Percentiles rank a stretch among this genome's conserved stretches.
phyloP scores from a whole-genome alignment of 1,140 invertebrate genomes.

The Mesaphorura yosii region DNA sequence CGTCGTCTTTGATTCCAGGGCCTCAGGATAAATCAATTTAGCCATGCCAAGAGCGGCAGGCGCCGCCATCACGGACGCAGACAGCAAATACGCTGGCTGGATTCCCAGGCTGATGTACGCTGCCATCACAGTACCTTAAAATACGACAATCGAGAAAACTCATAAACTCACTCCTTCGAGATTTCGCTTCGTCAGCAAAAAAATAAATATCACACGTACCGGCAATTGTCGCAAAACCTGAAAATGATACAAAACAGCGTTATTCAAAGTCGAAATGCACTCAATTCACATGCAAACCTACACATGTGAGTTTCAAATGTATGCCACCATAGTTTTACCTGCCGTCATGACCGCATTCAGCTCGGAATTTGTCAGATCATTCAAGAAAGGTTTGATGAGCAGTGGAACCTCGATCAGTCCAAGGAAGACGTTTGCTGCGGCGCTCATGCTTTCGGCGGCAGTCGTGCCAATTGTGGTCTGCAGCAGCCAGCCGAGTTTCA shows the following conservation, averaged over 20 bases:
- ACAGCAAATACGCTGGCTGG: slow-evolving; percentile 64
- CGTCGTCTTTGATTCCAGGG: slow-evolving; percentile 56
- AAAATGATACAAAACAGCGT: too few species aligned
- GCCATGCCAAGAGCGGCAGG: slow-evolving; percentile 57
- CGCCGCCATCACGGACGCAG: slow-evolving; percentile 76
- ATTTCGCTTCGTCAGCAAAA: not conserved
- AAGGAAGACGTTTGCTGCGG: slow-evolving; percentile 45
- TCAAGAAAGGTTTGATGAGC: slow-evolving; percentile 73
- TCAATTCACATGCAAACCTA: too few species aligned
- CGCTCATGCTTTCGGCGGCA: slow-evolving; percentile 78
- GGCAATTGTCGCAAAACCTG: slow-evolving; percentile 88
- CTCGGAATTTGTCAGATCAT: slow-evolving; percentile 74
- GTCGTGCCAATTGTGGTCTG: slow-evolving; percentile 62
- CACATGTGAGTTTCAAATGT: too few species aligned
- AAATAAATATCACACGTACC: slow-evolving; percentile 40
- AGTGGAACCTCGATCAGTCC: slow-evolving; percentile 68
- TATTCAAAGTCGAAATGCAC: too few species aligned
- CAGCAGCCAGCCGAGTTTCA: slow-evolving; percentile 66
- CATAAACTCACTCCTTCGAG: not conserved
- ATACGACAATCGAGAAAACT: not conserved
- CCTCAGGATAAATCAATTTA: slow-evolving; percentile 87
- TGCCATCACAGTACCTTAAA: slow-evolving; percentile 66
- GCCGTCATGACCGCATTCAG: slow-evolving; percentile 83
- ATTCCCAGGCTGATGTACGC: slow-evolving; percentile 87
- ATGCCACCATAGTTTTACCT: too few species aligned